A percentile compares a stretch with the other conserved stretches of the same genome.
Conservation (phyloP, 2,888 invertebrate genomes). For the Hipparchia sbordonii region DNA sequence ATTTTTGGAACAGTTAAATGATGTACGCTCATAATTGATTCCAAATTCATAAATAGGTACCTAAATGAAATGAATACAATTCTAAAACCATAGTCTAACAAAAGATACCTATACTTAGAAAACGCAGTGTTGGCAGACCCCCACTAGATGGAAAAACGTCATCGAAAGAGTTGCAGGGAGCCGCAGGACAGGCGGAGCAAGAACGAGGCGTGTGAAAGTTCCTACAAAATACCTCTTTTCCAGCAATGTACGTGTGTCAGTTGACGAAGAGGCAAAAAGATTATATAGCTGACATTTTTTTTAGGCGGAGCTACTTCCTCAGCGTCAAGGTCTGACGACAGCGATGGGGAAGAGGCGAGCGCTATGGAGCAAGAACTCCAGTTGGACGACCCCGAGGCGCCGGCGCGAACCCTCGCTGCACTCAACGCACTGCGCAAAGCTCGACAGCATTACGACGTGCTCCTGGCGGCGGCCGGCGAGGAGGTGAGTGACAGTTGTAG, state of each 20-base stretch:
- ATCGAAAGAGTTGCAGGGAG: too few relatives aligned
- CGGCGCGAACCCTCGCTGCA: slow-evolving; percentile 84
- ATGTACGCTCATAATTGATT: too few relatives aligned
- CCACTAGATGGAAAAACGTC: too few relatives aligned
- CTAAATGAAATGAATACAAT: too few relatives aligned
- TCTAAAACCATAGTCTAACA: too few relatives aligned
- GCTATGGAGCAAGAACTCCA: slow-evolving; percentile 71
- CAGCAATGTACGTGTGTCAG: background rate
- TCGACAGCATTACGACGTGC: slow-evolving; percentile 93
- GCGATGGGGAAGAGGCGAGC: slow-evolving; percentile 56
- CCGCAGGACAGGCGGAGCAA: too few relatives aligned
- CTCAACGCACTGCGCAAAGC: slow-evolving; percentile 92
- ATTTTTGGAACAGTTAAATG: background rate
- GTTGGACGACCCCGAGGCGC: slow-evolving; percentile 82
- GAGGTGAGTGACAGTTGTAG: slow-evolving; percentile 47
- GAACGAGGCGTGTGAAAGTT: background rate
- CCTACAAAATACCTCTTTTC: background rate
- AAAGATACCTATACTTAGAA: too few relatives aligned
- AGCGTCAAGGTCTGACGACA: slow-evolving; percentile 54
- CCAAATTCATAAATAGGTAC: too few relatives aligned
- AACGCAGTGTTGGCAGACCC: too few relatives aligned
- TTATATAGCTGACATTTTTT: background rate
- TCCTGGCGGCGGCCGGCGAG: slow-evolving; percentile 87
- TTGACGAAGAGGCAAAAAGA: too few relatives aligned
- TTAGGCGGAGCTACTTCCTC: slow-evolving; percentile 43